Base-by-base conservation (phyloP, 2,888 invertebrate genomes). In the Lasioglossum malachurum region DNA sequence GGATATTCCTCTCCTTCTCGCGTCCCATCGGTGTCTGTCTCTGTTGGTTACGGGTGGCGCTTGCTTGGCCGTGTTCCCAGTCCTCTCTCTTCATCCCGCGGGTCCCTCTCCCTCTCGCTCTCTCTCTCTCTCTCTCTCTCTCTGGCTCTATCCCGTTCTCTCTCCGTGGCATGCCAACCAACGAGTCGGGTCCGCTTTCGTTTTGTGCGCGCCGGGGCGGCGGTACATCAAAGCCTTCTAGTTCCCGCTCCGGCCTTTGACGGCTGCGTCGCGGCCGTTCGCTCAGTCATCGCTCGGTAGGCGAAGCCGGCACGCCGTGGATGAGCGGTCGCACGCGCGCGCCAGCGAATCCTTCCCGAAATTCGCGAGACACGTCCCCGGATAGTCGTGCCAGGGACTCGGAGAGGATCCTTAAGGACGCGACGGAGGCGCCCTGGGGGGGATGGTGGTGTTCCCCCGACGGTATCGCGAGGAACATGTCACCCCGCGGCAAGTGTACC, bases 261-360 rank as follows among this genome's bases (percentile, higher is more conserved):
- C 94, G 95, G 93, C 91, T 93, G 94, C 93, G 94, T 94, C 94
- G 94, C 94, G 93, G 93, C 93, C 93, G 93, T 93, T 92, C 93
- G 93, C 93, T 95, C 95, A 95, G 95, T 95, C 94, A 94, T 94
- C 95, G 94, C 94, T 95, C 94, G 94, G 94, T 94, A 94, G 94
- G 94, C 94, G 94, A 93, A 91, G 92, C 91, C 93, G 92, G 92
- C 93, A 92, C 93, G 93, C 91, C 90, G 91, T 88, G 80, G 89
- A 93, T 92, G 91, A 89, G 84, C 90, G 88, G 82, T 83, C 87
- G 88, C 86, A 83, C 88, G 85, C 88, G 88, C 91, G 89, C 88
- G 87, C 84, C 83, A 86, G 87, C 84, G 84, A 86, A 88, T 78
- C 69, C 84, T 83, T 76, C 79, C 82, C 84, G 84, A 83, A 87